Evolutionary conservation across 2,797 vertebrate species (phyloP), one percentile per base, ranked within the genome.

Genomic region (Podarcis lilfordi): DNA sequence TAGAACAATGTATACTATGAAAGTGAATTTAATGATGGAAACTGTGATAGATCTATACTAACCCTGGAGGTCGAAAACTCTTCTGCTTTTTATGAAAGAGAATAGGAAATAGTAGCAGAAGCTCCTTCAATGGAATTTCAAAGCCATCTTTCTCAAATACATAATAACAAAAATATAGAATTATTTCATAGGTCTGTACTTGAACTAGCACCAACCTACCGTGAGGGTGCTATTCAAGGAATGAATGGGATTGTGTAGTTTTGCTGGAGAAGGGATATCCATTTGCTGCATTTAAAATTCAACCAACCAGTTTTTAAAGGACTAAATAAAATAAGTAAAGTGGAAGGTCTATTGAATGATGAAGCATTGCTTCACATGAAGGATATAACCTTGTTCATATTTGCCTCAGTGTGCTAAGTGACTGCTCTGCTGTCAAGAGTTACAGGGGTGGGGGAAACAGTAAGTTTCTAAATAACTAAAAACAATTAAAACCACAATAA

Each of bases 11-110:
- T 78, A 82, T 2, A 8, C 27, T 61, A 27, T 71, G 80, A 80
- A 91, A 88, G 35, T 15, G 40, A 80, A 37, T 82, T 87, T 19
- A 82, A 43, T 32, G 84, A 25, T 80, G 25, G 27, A 37, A 71
- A 59, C 79, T 84, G 45, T 82, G 81, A 86, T 66, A 83, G 55
- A 55, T 0, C 64, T 35, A 85, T 55, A 55, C 50, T 15, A 80
- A 76, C 45, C 29, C 78, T 43, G 43, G 29, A 85, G 59, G 43
- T 32, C 25, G 50, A 68, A 50, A 81, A 59, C 21, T 81, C 9
- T 81, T 55, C 15, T 19, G 21, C 40, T 61, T 3, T 89, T 82
- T 78, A 90, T 80, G n/a, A 76, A 76, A 50, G 21, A 27, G 9
- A 17, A 64, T 15, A 75, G 71, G 59, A 66, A 89, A 80, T 59